These are phyloP conservation scores for Isoperla grammatica DNA, from an alignment of 2,888 invertebrate genomes.

Conservation along the genomic window DNA sequence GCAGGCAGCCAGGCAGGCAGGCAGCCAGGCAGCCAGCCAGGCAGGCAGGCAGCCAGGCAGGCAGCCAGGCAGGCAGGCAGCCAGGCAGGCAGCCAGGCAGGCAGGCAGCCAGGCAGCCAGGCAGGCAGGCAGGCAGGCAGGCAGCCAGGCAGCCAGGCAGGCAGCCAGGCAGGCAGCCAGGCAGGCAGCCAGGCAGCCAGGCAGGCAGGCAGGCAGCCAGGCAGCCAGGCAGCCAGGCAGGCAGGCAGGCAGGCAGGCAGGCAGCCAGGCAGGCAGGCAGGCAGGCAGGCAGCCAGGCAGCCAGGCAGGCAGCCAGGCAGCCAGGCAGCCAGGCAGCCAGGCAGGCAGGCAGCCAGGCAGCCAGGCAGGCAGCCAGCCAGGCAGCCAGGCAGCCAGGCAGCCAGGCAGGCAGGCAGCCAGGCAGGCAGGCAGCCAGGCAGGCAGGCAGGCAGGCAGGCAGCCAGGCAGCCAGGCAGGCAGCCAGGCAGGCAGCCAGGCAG, in stretches of 20 bases:
- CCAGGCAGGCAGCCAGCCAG: not conserved
- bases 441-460: not conserved
- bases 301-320: too few species aligned
- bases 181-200: slow-evolving; percentile 9
- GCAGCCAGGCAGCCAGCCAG: slow-evolving; percentile 11
- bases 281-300: slow-evolving; percentile 15
- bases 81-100: not conserved
- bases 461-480: slow-evolving; percentile 6
- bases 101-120: not conserved
- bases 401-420: not conserved
- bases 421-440: not conserved
- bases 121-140: not conserved
- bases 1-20: not conserved
- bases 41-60: slow-evolving; percentile 14
- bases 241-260: not conserved
- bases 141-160: not conserved
- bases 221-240: not conserved
- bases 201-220: slow-evolving; percentile 3
- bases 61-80: slow-evolving; percentile 12
- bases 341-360: not conserved
- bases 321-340: too few species aligned
- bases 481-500: slow-evolving; percentile 14
- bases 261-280: slow-evolving; percentile 5
- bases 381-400: not conserved
- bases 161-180: slow-evolving; percentile 5